Conservation (phyloP, 2,797 vertebrate species). For the Pempheris klunzingeri region DNA sequence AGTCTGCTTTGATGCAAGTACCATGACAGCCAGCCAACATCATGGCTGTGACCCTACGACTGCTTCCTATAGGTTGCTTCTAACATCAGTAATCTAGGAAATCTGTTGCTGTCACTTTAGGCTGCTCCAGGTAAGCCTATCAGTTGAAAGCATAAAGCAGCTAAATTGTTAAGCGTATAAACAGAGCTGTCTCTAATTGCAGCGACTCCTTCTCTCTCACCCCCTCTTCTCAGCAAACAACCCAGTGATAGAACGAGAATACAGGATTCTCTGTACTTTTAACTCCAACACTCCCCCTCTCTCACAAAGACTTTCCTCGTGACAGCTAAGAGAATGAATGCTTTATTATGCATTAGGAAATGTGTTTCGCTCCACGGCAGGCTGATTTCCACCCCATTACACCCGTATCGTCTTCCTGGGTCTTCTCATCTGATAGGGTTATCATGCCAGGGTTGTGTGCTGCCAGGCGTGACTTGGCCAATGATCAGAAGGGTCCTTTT, state of each 20-base stretch:
- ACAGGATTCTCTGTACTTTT: constrained; percentile 75
- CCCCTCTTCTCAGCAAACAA: neutral
- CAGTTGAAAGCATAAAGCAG: constrained; percentile 21
- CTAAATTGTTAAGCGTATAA: constrained; percentile 20
- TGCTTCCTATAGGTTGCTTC: neutral
- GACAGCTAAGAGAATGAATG: constrained; percentile 71
- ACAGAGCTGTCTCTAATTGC: constrained; percentile 20
- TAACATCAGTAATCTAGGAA: constrained; percentile 1
- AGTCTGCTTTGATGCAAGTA: neutral
- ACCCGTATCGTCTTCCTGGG: constrained; percentile 69
- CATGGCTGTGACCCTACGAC: neutral
- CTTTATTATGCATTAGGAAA: constrained; percentile 76
- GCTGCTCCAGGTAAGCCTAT: neutral
- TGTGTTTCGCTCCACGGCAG: constrained; percentile 65
- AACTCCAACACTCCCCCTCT: constrained; percentile 58
- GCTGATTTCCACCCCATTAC: constrained; percentile 74
- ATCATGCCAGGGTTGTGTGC: constrained; percentile 58
- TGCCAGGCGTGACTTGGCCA: constrained; percentile 60
- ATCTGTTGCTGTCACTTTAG: neutral
- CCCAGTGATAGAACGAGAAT: constrained; percentile 58
- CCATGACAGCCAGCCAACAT: neutral
- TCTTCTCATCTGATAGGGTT: constrained; percentile 73
- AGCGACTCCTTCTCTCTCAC: constrained; percentile 14
- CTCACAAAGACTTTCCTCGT: constrained; percentile 64
- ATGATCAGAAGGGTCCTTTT: constrained; percentile 61